These are phyloP conservation scores for Morpho achilles DNA, from an alignment of 2,888 invertebrate species.

Conservation along the genomic window DNA sequence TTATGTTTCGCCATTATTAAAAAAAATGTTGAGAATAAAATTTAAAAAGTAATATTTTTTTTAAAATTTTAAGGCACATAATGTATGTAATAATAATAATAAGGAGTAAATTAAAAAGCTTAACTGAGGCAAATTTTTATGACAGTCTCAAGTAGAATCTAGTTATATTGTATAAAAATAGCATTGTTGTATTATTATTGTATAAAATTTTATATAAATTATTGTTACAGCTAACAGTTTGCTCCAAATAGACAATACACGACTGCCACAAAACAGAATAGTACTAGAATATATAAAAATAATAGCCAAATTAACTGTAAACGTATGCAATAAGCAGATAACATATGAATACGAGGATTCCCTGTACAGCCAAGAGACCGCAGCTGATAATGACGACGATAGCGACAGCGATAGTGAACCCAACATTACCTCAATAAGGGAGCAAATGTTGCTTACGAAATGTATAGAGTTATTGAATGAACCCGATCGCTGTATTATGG, in stretches of 20 bases:
- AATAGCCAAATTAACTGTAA: slow-evolving; percentile 62
- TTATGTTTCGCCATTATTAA: no score
- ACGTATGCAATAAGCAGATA: slow-evolving; percentile 67
- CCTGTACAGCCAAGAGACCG: slow-evolving; percentile 63
- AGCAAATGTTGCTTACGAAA: slow-evolving; percentile 69
- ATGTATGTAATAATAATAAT: no score
- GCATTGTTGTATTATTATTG: no score
- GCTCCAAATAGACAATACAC: slow-evolving; percentile 51
- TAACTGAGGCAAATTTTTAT: no score
- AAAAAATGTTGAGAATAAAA: no score
- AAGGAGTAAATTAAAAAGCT: no score
- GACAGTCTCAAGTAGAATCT: no score
- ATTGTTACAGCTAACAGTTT: slow-evolving; percentile 23
- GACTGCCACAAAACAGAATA: slow-evolving; percentile 77
- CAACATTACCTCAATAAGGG: slow-evolving; percentile 62
- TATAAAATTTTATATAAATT: no score
- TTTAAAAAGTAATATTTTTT: no score
- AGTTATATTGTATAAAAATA: no score
- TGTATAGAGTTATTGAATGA: slow-evolving; percentile 85
- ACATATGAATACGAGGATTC: slow-evolving; percentile 68
- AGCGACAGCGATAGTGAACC: slow-evolving; percentile 78
- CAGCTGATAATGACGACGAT: slow-evolving; percentile 77
- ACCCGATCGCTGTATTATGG: slow-evolving; percentile 58
- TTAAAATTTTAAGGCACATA: no score
- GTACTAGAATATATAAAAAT: slow-evolving; percentile 63